Base-by-base conservation (phyloP, 2,113 vertebrate species). In the Empidonax traillii region DNA sequence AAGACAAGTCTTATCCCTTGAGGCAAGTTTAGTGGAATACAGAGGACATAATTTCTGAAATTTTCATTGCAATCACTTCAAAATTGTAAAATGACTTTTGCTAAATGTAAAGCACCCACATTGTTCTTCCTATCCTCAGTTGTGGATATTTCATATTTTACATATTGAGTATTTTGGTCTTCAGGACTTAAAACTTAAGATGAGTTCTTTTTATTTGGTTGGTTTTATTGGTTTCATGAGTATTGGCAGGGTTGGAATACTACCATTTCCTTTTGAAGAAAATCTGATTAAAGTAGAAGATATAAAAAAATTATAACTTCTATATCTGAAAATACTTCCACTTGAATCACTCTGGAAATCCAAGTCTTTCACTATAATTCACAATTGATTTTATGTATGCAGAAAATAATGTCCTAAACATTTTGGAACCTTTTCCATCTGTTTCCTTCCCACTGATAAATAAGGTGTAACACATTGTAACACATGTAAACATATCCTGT, bases 151-250 rank as follows among this genome's bases (percentile, higher is more conserved):
- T 72, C 1, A 18, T n/a, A n/a, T 27, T 28, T 41, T 8, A 56
- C 14, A 35, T 51, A 46, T 3, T 65, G 30, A 8, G 25, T n/a
- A 35, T 7, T 61, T 65, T 49, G 11, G 2, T 52, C 21, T 4
- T 61, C 21, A 31, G 30, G 21, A n/a, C 49, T 62, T 67, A 33
- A 71, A 88, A 59, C 3, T 19, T 51, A 58, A 72, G 17, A 23
- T 20, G 2, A 1, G 1, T 30, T 14, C 0, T 35, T 59, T 46
- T 37, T 22, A 1, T 3, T 77, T 59, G 8, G 1, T 71, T 71
- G 25, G 4, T 49, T 86, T 63, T 30, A 3, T 37, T 63, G 9
- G 14, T 35, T 65, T 78, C 12, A 0, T 51, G 6, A 4, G 1
- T 41, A 23, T 41, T 91, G 28, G 2, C 12, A 58, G 14, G 53